Evolutionary conservation across 2,888 invertebrate genomes (phyloP), one percentile per base, ranked within the genome.

Genomic region (Urechis unicinctus): DNA sequence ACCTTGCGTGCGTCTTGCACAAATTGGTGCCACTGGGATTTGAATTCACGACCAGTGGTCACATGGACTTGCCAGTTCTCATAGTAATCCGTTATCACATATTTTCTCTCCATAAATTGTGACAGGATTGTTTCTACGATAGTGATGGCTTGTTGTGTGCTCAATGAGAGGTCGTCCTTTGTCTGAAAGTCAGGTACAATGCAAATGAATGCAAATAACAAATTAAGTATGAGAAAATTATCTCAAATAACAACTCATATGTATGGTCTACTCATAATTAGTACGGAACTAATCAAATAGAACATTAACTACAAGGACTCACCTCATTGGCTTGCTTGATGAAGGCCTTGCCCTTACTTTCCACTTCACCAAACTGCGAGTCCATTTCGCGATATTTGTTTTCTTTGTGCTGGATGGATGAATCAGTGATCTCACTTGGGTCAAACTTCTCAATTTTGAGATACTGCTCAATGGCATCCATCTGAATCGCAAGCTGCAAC

Each of bases 11-110:
- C 85, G 69, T 86, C 86, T 66, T 83, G 83, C 80, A 81, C 71
- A 64, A 80, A 80, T 65, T 77, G 75, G 57, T 80, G 77, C 82
- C 82, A 83, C 60, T 80, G 79, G 24, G 76, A 68, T 60, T 78
- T 74, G 62, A 81, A 80, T 71, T 76, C 80, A 70, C 76, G 81
- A 71, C 74, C 79, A 66, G 72, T 79, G 53, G 82, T 82, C 60
- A 87, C 82, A 61, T 82, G 84, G 58, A 83, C 84, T 69, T 85
- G 84, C 84, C 86, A 87, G 71, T 83, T 83, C 73, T 87, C 85
- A 83, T 87, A 86, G 72, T 84, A 84, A 63, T 85, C 84, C 61
- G 84, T 84, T 63, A 88, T 62, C 30, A 68, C 61, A 49, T 68
- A 66, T 65, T 74, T 74, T n/a, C 75, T 68, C 61, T 74, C 71